phyloP scores from a whole-genome alignment of 2,113 vertebrate species.

The Amazona vittata region DNA sequence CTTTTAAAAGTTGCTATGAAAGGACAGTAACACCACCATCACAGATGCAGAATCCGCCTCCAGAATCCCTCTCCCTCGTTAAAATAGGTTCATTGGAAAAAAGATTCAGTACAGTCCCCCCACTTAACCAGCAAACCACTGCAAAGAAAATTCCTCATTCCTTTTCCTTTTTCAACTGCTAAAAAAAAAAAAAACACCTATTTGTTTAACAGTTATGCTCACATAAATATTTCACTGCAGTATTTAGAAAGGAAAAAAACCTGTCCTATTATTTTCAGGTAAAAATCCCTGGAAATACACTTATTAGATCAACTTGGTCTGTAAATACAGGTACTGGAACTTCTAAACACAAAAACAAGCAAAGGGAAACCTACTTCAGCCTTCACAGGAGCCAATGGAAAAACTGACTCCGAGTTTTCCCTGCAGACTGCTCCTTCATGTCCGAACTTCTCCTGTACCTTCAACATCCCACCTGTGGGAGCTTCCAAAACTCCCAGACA shows the following conservation, averaged over 20 bases:
- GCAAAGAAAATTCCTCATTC: background rate
- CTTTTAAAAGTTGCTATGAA: background rate
- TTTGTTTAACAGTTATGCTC: background rate
- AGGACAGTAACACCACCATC: background rate
- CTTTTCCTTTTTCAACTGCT: background rate
- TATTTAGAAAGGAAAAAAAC: background rate
- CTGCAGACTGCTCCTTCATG: background rate
- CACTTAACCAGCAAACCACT: background rate
- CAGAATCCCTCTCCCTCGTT: background rate
- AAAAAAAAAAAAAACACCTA: background rate
- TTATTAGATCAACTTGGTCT: background rate
- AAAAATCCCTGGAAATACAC: background rate
- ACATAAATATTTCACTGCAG: background rate
- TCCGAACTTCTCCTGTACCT: background rate
- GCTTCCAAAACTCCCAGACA: background rate
- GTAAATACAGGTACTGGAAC: background rate
- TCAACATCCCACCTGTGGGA: background rate
- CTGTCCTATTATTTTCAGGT: background rate
- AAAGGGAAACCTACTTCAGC: background rate
- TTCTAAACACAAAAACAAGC: background rate
- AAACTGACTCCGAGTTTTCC: rapidly evolving
- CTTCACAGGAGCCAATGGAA: background rate
- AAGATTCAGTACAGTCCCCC: background rate
- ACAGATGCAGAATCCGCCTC: background rate
- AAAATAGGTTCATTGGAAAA: background rate